These are phyloP conservation scores for Drosophila formosana DNA, from an alignment of 2,888 invertebrate species.

Conservation along the genomic window DNA sequence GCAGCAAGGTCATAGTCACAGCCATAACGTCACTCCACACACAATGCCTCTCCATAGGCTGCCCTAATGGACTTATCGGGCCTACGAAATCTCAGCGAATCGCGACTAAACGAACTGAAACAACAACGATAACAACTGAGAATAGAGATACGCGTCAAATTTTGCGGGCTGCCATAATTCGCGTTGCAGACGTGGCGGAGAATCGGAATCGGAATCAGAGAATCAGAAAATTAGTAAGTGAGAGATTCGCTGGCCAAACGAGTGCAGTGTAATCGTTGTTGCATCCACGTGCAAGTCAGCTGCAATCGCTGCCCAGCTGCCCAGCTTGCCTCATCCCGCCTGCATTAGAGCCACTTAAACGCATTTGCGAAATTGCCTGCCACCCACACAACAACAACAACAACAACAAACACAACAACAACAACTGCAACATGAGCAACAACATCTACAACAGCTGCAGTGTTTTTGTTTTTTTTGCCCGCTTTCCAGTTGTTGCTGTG, in stretches of 20 bases:
- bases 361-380: constrained; percentile 78
- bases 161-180: constrained; percentile 58
- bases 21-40: constrained; percentile 46
- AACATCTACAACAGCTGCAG: constrained; percentile 30
- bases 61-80: constrained; percentile 74
- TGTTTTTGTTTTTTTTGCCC: constrained; percentile 34
- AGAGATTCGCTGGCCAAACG: not conserved
- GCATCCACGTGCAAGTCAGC: constrained; percentile 72
- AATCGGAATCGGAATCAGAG: constrained; percentile 4
- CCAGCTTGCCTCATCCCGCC: constrained; percentile 67
- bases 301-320: constrained; percentile 5
- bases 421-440: constrained; percentile 9
- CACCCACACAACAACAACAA: constrained; percentile 68
- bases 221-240: constrained; percentile 7
- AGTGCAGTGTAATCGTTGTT: not conserved
- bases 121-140: constrained; percentile 18
- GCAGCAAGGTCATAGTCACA: constrained; percentile 57
- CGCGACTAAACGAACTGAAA: constrained; percentile 58
- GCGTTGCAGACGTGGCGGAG: constrained; percentile 46
- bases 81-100: constrained; percentile 63
- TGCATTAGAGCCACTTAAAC: constrained; percentile 79
- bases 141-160: constrained; percentile 8
- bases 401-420: constrained; percentile 53
- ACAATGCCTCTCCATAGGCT: constrained; percentile 22
- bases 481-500: constrained; percentile 25